These are phyloP conservation scores for Frankliniella intonsa DNA, from an alignment of 2,888 invertebrate species.

Conservation along the genomic window DNA sequence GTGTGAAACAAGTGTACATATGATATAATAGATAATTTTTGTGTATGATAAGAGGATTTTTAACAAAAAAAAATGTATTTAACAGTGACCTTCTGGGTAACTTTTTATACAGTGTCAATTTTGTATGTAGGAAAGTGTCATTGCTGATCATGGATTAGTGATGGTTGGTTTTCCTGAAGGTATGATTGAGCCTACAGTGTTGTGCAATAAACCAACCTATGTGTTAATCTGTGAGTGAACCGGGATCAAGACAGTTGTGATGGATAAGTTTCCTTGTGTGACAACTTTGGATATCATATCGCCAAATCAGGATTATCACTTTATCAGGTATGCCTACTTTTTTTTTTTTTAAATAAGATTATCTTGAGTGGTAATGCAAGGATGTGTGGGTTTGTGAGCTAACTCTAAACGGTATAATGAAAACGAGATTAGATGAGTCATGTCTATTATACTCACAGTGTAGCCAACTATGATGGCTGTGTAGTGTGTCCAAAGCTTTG, in stretches of 20 bases:
- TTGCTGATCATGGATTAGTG: not conserved
- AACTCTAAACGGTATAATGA: not conserved
- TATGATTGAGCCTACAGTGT: conserved; percentile 4
- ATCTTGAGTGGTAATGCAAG: not conserved
- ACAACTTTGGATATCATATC: conserved; percentile 20
- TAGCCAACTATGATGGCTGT: conserved; percentile 24
- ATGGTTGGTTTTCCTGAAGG: not conserved
- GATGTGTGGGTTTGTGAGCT: not conserved
- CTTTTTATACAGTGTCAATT: conserved; percentile 21
- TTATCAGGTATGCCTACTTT: conserved; percentile 24
- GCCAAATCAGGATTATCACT: conserved; percentile 12
- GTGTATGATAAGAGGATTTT: conserved; percentile 4
- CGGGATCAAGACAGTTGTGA: conserved; percentile 21
- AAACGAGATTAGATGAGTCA: not conserved
- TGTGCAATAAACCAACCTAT: not conserved
- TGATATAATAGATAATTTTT: conserved; percentile 19
- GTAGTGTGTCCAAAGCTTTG: conserved; percentile 24
- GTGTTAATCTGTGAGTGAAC: conserved; percentile 22
- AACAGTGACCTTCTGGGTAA: not conserved
- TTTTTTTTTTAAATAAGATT: not conserved
- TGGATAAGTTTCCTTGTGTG: not conserved
- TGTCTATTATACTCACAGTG: conserved; percentile 17
- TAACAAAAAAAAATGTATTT: not conserved
- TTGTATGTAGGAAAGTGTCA: not conserved
- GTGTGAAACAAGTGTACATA: conserved; percentile 21